Base-by-base conservation (phyloP, 2,113 vertebrate genomes). In the Macrotis lagotis region DNA sequence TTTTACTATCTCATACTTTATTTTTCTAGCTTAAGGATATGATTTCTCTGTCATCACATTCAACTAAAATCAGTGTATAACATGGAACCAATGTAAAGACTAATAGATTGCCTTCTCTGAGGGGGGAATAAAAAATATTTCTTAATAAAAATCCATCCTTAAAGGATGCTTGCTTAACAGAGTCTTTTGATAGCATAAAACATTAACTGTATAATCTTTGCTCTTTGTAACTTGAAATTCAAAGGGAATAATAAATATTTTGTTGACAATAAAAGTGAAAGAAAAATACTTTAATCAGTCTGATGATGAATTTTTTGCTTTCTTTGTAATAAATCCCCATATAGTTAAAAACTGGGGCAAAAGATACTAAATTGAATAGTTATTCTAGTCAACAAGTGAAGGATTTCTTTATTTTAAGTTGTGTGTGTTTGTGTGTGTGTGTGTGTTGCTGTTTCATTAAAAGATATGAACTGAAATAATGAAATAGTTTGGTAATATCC, bases 101-200 rank as follows among this genome's bases (percentile, higher is more conserved):
- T n/a, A n/a, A n/a, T n/a, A n/a, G n/a, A n/a, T n/a, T n/a, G n/a
- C n/a, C n/a, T n/a, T n/a, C n/a, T n/a, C n/a, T n/a, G n/a, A n/a
- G n/a, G n/a, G n/a, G n/a, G n/a, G n/a, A n/a, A n/a, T n/a, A n/a
- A n/a, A n/a, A n/a, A n/a, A n/a, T n/a, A n/a, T n/a, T n/a, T n/a
- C n/a, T n/a, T n/a, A n/a, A n/a, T 83, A 90, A 83, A 48, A 83
- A 90, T 16, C 25, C 10, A 31, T 95, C 66, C 93, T 95, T 51
- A 88, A 48, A 89, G 90, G 91, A 16, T 90, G 49, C 10, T 50
- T 50, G 10, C 50, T 10, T 50, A 50, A 95, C 25, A 90, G 93
- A 94, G 89, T 16, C 47, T 94, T 94, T 55, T 51, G 51, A 92
- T 92, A 94, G 83, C 31, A 91, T 91, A 22, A 88, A 90, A 3